Base-by-base conservation (phyloP, 2,113 vertebrate genomes). In the Sphaerodactylus townsendi region DNA sequence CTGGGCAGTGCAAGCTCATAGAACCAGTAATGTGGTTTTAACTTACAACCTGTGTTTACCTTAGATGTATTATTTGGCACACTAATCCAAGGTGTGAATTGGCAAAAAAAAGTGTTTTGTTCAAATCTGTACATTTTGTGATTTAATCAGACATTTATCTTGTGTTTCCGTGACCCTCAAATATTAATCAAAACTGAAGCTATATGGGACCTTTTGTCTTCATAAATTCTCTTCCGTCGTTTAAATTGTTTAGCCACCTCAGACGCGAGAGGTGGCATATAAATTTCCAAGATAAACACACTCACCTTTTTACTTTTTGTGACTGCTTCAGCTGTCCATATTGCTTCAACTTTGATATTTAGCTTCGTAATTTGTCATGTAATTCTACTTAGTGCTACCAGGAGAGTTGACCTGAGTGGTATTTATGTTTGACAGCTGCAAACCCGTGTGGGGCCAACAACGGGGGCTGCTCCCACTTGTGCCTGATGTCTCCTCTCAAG, bases 391-490 rank as follows among this genome's bases (percentile, higher is more conserved):
- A 2, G 10, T 41, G 53, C 46, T 92, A 90, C 91, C 88, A 92
- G 90, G 94, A 92, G 68, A 87, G 92, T 94, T 96, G 94, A 95
- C 94, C 89, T 93, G 39, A 93, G 90, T 95, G 90, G 90, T 95
- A n/a, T 72, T 93, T 96, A 80, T 94, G 91, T 95, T 95, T 88
- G 91, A 95, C 96, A 93, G 96, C 95, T 89, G 93, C 87, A 93
- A 98, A 95, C 84, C 97, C 97, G 65, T 99, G 99, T 94, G 96
- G 95, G 66, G 88, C 94, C 94, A 95, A 96, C 91, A 99, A 99
- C 62, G 98, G 97, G 77, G 98, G 97, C 79, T 99, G 98, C 94
- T 99, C 99, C 84, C 98, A 99, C 91, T 97, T 99, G 89, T 99
- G 99, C 93, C 96, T 99, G 93, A 97, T 99, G 93, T 98, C 99